phyloP scores from a whole-genome alignment of 2,113 vertebrate species.

The Malaclemys terrapin region DNA sequence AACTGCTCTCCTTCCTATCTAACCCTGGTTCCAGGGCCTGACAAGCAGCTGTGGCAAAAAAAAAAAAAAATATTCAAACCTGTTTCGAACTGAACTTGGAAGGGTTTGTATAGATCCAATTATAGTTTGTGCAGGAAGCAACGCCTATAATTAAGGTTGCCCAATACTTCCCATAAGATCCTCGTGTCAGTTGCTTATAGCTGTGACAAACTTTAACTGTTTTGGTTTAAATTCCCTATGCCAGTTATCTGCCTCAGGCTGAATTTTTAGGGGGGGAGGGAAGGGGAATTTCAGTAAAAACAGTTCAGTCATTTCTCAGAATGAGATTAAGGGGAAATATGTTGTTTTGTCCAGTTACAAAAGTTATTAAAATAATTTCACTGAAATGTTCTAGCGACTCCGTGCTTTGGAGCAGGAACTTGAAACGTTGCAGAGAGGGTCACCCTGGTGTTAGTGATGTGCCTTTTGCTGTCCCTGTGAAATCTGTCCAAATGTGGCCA shows the following conservation, averaged over 20 bases:
- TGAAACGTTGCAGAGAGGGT: background rate
- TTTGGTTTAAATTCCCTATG: background rate
- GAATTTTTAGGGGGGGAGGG: background rate
- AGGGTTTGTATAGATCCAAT: background rate
- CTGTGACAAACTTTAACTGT: background rate
- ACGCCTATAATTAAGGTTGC: background rate
- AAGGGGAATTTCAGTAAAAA: background rate
- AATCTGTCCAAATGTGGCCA: background rate
- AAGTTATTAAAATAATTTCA: background rate
- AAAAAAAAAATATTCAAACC: background rate
- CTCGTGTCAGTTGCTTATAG: background rate
- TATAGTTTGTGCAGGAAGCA: background rate
- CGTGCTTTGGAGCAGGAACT: background rate
- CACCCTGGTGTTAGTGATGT: background rate
- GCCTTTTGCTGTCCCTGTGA: background rate
- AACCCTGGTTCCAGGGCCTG: background rate
- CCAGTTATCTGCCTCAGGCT: background rate
- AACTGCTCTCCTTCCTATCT: background rate
- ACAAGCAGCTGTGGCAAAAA: conserved; percentile 24
- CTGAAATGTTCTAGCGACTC: background rate
- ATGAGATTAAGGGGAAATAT: background rate
- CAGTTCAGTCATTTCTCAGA: background rate
- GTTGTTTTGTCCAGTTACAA: background rate
- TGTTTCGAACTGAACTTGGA: background rate
- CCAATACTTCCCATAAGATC: background rate